Base-by-base conservation (phyloP, 2,797 vertebrate genomes). In the Ctenopoma multispine region DNA sequence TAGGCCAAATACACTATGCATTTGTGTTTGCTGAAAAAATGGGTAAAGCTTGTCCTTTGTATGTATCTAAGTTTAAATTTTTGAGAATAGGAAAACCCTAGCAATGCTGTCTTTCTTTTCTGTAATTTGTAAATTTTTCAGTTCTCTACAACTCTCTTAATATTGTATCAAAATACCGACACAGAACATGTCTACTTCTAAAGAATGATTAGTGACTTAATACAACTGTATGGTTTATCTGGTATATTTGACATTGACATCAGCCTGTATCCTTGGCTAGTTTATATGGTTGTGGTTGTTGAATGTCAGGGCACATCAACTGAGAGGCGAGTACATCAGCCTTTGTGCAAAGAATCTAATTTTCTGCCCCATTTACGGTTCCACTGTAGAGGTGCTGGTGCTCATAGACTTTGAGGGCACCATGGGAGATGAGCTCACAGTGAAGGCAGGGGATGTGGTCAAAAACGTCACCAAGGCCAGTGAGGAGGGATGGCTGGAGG, bases 401-500 rank as follows among this genome's bases (percentile, higher is more conserved):
- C 91, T 97, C 78, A 65, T 94, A 2, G 92, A 94, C 88, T 97
- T 96, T 63, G 86, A 92, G 54, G 94, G 94, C 57, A 94, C 87
- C 61, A 82, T 88, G 79, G 80, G 50, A 2, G 95, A 95, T 34
- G 96, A 97, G 91, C 50, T 97, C 73, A 92, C 82, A 5, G 73
- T 97, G 63, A 88, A 40, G 14, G 87, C 75, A 0, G 96, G 96
- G 3, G 96, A 97, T 62, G 84, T 97, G 75, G 86, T 97, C 67
- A 95, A 90, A 79, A 93, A 95, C 1, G 95, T 96, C 63, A 90
- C 88, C 62, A 84, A 85, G 62, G 85, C 90, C 13, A 72, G 72
- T 0, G 91, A 95, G 61, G 93, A 94, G 2, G 96, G 96, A n/a
- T 97, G 96, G 96, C 89, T 97, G 75, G 81, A 89, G 8, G 96